These are phyloP conservation scores for Pycnomerus fuliginosus DNA, from an alignment of 2,888 invertebrate species.

Conservation along the genomic window DNA sequence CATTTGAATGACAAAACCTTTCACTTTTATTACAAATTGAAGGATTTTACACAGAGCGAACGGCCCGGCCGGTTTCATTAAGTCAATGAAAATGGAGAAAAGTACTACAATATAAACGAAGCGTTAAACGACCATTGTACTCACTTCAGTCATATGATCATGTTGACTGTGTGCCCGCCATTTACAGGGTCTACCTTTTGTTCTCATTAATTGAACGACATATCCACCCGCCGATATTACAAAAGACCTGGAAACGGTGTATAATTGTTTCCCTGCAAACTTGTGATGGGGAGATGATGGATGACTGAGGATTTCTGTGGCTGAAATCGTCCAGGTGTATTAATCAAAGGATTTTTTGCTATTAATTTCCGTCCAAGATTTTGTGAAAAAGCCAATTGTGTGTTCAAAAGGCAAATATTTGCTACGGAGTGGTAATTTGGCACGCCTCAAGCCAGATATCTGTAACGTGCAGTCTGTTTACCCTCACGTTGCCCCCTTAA, in stretches of 20 bases:
- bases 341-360: too few species aligned
- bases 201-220: constrained; percentile 33
- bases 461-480: constrained; percentile 22
- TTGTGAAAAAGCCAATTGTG: constrained; percentile 32
- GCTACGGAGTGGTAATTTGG: constrained; percentile 31
- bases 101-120: constrained; percentile 31
- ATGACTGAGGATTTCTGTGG: constrained; percentile 10
- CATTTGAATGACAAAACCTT: constrained; percentile 18
- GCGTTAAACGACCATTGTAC: constrained; percentile 34
- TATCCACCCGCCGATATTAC: constrained; percentile 21
- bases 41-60: constrained; percentile 13
- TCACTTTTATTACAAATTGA: constrained; percentile 17
- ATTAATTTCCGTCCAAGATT: too few species aligned
- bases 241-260: constrained; percentile 21
- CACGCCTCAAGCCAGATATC: constrained; percentile 26
- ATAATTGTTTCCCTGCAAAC: constrained; percentile 25
- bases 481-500: constrained; percentile 18
- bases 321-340: constrained; percentile 1
- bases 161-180: constrained; percentile 25
- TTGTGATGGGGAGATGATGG: constrained; percentile 12
- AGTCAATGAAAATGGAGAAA: constrained; percentile 29
- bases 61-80: constrained; percentile 31
- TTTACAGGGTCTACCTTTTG: constrained; percentile 30
- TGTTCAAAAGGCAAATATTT: constrained; percentile 32
- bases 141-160: constrained; percentile 29